Conservation (phyloP, 2,888 invertebrate species). For the Minunthozetes semirufus region DNA sequence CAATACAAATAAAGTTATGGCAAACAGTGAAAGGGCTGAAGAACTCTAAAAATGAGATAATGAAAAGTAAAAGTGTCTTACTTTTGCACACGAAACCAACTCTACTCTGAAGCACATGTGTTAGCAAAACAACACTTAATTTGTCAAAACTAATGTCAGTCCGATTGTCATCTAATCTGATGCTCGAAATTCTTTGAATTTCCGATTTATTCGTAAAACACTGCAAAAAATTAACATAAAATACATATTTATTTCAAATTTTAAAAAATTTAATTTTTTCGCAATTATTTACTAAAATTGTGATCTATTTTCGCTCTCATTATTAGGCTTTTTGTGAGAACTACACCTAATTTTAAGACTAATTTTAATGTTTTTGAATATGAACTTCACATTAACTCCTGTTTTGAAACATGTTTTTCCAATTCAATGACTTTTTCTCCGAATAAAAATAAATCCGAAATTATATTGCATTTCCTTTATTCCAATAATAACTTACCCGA, state of each 20-base stretch:
- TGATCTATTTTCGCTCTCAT: too few species aligned
- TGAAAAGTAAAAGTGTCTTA: conserved; percentile 20
- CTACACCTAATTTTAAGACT: too few species aligned
- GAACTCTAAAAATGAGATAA: background rate
- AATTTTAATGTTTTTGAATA: background rate
- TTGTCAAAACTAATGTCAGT: conserved; percentile 21
- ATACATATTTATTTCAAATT: background rate
- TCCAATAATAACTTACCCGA: conserved; percentile 1
- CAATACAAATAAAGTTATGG: background rate
- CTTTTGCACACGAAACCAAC: conserved; percentile 28
- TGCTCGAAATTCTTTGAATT: background rate
- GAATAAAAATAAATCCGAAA: background rate
- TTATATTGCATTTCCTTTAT: background rate
- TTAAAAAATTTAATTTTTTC: background rate
- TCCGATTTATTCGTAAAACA: background rate
- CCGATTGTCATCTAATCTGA: background rate
- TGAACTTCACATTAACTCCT: background rate
- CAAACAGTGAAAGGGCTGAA: background rate
- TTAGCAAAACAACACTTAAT: conserved; percentile 27
- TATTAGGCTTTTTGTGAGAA: too few species aligned
- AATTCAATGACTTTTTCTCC: background rate
- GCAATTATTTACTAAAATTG: too few species aligned
- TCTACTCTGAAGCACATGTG: conserved; percentile 26
- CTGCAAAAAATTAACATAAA: background rate
- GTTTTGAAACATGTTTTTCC: background rate